A percentile compares a stretch with the other conserved stretches of the same genome.
Evolutionary conservation across 30 jellyfish, hydroid and myxozoan species (phyloP).

Genomic region (Aurelia sp.): DNA sequence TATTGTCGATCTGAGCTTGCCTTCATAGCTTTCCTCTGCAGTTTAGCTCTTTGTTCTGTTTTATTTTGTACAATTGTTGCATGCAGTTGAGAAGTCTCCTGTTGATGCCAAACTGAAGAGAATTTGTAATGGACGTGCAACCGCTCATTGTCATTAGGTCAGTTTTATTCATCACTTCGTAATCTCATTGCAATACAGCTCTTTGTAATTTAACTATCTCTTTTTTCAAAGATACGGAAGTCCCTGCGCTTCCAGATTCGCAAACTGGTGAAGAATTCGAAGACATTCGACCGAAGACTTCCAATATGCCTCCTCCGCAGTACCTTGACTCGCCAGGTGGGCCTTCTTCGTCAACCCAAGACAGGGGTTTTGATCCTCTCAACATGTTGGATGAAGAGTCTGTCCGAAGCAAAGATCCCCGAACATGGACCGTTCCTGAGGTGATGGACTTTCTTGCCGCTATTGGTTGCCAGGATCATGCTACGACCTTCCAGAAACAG

Average conservation of each 20-base stretch:
- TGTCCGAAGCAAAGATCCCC: conserved; percentile 93
- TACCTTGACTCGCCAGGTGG: conserved; percentile 96
- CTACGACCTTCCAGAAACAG: conserved; percentile 94
- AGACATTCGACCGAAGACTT: conserved; percentile 49
- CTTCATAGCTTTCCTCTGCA: too few relatives aligned
- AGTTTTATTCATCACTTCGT: too few relatives aligned
- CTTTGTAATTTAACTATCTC: too few relatives aligned
- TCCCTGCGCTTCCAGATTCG: conserved; percentile 74
- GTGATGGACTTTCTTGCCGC: conserved; percentile 98
- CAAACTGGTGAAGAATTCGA: conserved; percentile 82
- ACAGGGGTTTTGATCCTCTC: conserved; percentile 97
- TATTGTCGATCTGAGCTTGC: too few relatives aligned
- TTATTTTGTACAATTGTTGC: too few relatives aligned
- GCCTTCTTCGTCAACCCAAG: conserved; percentile 96
- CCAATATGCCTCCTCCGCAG: conserved; percentile 75
- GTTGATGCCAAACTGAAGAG: too few relatives aligned
- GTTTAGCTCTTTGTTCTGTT: too few relatives aligned
- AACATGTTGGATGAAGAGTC: conserved; percentile 94
- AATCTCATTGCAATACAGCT: too few relatives aligned
- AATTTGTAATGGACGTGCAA: too few relatives aligned
- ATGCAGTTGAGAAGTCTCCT: too few relatives aligned
- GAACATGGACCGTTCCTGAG: conserved; percentile 96
- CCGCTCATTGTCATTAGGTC: too few relatives aligned
- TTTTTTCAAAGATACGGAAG: conserved; percentile 30
- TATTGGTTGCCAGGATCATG: conserved; percentile 99